A percentile compares a stretch with the other conserved stretches of the same genome.
These are phyloP conservation scores for Cryptophagus acutangulus DNA, from an alignment of 2,888 invertebrate species.

Conservation along the genomic window DNA sequence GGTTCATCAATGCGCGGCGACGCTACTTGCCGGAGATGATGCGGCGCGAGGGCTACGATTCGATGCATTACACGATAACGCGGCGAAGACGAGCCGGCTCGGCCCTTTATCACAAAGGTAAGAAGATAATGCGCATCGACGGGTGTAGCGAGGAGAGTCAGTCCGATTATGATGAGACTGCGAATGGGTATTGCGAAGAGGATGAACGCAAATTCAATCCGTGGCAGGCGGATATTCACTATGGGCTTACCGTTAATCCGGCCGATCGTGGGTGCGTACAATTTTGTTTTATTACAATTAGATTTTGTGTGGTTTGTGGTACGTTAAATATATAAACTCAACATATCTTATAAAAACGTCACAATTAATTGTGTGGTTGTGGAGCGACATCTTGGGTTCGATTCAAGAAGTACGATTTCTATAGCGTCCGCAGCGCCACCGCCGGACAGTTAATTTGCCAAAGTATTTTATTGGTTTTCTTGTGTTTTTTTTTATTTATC, in stretches of 20 bases:
- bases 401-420: no score
- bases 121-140: constrained; percentile 37
- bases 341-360: no score
- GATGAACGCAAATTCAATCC: constrained; percentile 43
- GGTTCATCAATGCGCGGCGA: constrained; percentile 47
- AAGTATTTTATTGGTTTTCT: no score
- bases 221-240: constrained; percentile 47
- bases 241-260: constrained; percentile 44
- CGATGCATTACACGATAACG: constrained; percentile 46
- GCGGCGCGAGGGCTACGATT: constrained; percentile 46
- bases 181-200: constrained; percentile 34
- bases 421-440: no score
- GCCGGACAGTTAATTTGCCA: no score
- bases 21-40: constrained; percentile 47
- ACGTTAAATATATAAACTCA: no score
- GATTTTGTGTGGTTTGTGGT: neutral
- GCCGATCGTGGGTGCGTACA: constrained; percentile 38
- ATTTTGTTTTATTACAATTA: neutral
- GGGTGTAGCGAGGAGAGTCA: constrained; percentile 39
- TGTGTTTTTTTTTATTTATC: no score
- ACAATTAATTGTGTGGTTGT: no score
- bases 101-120: constrained; percentile 32
- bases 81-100: constrained; percentile 38
- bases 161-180: constrained; percentile 36
- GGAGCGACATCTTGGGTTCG: no score